phyloP scores from a whole-genome alignment of 2,888 invertebrate genomes.

The Ichneumoninae sp. region DNA sequence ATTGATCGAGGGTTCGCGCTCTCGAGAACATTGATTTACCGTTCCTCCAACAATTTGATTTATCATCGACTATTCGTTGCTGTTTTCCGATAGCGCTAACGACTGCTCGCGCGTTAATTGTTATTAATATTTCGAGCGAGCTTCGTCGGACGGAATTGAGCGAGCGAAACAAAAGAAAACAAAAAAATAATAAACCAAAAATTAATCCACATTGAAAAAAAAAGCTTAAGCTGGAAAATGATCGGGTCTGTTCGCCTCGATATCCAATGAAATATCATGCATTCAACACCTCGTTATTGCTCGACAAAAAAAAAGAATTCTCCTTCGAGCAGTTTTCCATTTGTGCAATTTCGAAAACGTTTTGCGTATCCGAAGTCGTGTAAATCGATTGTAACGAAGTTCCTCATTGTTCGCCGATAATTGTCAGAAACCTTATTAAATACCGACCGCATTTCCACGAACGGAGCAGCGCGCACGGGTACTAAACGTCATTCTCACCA shows the following conservation, averaged over 20 bases:
- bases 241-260: background rate
- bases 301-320: background rate
- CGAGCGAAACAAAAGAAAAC: constrained; percentile 1
- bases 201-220: background rate
- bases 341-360: background rate
- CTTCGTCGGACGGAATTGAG: constrained; percentile 19
- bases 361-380: background rate
- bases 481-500: constrained; percentile 21
- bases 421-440: constrained; percentile 20
- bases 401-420: background rate
- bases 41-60: constrained; percentile 54
- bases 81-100: constrained; percentile 30
- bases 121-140: constrained; percentile 48
- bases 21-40: constrained; percentile 37
- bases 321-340: background rate
- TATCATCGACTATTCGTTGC: constrained; percentile 47
- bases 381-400: background rate
- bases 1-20: constrained; percentile 47
- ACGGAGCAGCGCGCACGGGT: constrained; percentile 10
- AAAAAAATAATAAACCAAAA: background rate
- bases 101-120: constrained; percentile 33
- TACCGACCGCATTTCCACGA: constrained; percentile 22
- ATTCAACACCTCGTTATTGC: background rate
- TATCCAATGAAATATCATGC: background rate
- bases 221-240: background rate